Conservation (phyloP, 1,140 invertebrate species). For the Achatina immaculata region DNA sequence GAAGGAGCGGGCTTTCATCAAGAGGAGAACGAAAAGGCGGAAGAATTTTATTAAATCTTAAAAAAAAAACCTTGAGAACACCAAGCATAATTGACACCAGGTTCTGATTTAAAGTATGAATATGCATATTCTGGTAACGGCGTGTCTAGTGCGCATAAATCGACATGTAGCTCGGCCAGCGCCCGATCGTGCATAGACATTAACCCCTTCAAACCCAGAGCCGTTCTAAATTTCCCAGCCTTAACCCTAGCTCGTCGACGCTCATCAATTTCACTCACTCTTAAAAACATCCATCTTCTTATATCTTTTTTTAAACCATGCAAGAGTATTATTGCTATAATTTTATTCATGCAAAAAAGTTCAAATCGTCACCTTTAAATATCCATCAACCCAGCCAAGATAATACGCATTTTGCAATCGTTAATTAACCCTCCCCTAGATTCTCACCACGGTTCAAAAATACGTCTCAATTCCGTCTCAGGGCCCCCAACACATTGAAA, state of each 20-base stretch:
- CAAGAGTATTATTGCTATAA: background rate
- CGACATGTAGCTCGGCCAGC: background rate
- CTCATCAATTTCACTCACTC: conserved; percentile 18
- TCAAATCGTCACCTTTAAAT: background rate
- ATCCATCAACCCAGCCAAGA: background rate
- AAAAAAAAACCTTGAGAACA: too few relatives aligned
- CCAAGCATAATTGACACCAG: background rate
- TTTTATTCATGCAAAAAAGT: conserved; percentile 10
- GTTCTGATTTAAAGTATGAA: background rate
- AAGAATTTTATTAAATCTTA: too few relatives aligned
- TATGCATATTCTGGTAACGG: background rate
- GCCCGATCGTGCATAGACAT: background rate
- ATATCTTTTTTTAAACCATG: background rate
- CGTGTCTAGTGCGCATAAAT: background rate
- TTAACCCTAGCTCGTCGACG: background rate
- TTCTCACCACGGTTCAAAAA: background rate
- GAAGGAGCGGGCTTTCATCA: too few relatives aligned
- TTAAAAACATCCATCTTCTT: conserved; percentile 7
- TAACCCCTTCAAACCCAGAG: background rate
- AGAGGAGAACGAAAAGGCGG: too few relatives aligned
- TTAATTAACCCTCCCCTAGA: background rate
- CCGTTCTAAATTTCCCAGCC: conserved; percentile 2
- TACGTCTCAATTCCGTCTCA: background rate
- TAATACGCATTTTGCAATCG: conserved; percentile 7
- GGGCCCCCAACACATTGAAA: background rate